Evolutionary conservation across 2,797 vertebrate species (phyloP).

Genomic region (Agapornis canus): DNA sequence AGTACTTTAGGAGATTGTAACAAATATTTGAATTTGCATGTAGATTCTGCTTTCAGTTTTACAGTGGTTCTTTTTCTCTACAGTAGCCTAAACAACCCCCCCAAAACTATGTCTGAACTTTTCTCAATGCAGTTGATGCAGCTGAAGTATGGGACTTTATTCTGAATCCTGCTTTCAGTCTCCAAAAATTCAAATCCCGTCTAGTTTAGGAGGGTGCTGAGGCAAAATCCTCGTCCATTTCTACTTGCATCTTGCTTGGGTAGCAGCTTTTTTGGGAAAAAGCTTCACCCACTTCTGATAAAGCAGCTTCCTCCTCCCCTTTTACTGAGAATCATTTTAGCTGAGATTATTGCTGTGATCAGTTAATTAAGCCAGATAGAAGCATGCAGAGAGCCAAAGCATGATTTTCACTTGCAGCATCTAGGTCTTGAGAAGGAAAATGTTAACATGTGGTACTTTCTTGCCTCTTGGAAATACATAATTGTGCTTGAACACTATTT

Average conservation of each 20-base stretch:
- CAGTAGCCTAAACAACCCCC: neutral
- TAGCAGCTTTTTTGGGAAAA: neutral
- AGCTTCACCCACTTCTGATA: neutral
- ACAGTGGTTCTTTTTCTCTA: neutral
- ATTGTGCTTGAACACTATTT: neutral
- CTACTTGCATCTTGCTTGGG: neutral
- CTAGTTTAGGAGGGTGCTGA: neutral
- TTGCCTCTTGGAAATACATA: neutral
- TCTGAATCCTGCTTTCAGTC: neutral
- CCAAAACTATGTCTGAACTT: neutral
- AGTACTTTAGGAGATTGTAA: neutral
- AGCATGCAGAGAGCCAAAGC: neutral
- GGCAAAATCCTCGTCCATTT: neutral
- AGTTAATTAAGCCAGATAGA: neutral
- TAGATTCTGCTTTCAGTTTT: neutral
- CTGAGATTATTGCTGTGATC: neutral
- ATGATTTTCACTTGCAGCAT: neutral
- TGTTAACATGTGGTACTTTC: neutral
- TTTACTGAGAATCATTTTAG: neutral
- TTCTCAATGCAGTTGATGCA: neutral
- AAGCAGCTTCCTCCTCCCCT: neutral
- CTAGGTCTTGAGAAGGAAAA: neutral
- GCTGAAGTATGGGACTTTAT: neutral
- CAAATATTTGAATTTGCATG: neutral
- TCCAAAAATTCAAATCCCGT: neutral